Conservation (phyloP, 2,113 vertebrate species). For the Dasypus novemcinctus region DNA sequence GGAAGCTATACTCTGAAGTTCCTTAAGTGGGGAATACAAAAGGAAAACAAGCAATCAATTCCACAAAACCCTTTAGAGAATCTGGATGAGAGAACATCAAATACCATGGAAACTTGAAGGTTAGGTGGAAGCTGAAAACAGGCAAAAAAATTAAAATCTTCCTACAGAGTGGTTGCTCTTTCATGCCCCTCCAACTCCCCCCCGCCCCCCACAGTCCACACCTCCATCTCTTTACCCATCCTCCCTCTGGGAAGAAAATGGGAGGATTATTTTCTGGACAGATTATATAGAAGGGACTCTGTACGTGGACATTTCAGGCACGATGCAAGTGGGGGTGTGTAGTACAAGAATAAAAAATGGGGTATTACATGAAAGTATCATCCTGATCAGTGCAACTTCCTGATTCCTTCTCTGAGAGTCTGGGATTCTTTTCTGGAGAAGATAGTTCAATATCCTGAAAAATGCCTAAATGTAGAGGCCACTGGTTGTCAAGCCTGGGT, state of each 20-base stretch:
- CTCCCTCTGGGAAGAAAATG: background rate
- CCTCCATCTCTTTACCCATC: background rate
- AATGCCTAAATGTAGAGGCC: too few species aligned
- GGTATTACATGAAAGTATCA: background rate
- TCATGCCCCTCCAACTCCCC: too few species aligned
- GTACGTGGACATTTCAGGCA: background rate
- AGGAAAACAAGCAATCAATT: background rate
- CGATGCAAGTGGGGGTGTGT: too few species aligned
- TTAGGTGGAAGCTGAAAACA: background rate
- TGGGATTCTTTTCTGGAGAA: background rate
- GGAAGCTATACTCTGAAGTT: background rate
- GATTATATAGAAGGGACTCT: background rate
- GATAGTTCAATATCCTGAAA: background rate
- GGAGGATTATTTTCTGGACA: background rate
- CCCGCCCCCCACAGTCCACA: accelerated
- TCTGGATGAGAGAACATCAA: background rate
- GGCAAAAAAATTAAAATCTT: background rate
- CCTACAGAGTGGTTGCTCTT: background rate
- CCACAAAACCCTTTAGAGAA: background rate
- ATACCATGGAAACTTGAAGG: background rate
- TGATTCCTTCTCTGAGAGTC: background rate
- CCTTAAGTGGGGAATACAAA: background rate
- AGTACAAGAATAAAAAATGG: too few species aligned
- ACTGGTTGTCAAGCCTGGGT: background rate
- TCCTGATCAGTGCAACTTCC: background rate